Percentiles rank a stretch among this genome's conserved stretches.
Conservation (phyloP, 1,140 invertebrate genomes). For the Drosophila burlai region DNA sequence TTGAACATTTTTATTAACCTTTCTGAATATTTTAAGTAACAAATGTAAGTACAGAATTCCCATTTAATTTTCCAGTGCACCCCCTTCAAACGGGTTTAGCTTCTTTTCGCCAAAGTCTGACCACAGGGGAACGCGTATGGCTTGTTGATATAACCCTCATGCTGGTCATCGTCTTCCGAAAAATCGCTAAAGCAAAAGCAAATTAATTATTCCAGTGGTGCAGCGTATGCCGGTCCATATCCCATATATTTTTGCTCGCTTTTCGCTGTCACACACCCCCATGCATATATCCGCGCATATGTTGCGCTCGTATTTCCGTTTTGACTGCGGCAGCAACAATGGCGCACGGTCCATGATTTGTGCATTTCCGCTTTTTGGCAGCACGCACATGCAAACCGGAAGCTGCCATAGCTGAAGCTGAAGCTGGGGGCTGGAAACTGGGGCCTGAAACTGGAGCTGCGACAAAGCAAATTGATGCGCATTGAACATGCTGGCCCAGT, state of each 20-base stretch:
- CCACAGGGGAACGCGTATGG: neutral
- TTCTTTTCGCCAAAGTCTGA: conserved; percentile 5
- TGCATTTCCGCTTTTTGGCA: conserved; percentile 70
- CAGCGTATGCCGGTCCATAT: conserved; percentile 15
- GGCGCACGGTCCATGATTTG: conserved; percentile 67
- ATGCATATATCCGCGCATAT: conserved; percentile 50
- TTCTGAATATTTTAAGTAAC: neutral
- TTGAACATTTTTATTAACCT: neutral
- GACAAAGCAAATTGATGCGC: conserved; percentile 45
- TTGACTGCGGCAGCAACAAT: conserved; percentile 60
- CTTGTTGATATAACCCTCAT: conserved; percentile 11
- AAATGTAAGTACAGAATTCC: neutral
- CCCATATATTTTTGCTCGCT: conserved; percentile 25
- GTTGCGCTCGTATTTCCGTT: conserved; percentile 73
- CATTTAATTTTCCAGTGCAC: neutral
- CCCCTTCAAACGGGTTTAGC: neutral
- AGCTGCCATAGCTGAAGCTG: conserved; percentile 18
- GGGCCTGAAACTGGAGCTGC: conserved; percentile 2
- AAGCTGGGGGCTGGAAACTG: neutral
- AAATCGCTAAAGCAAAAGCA: conserved; percentile 2
- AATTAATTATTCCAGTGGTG: conserved; percentile 41
- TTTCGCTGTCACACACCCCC: conserved; percentile 29
- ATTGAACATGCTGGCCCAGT: conserved; percentile 54
- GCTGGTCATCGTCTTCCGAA: conserved; percentile 17
- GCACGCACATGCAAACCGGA: conserved; percentile 39